Conservation (phyloP, 2,888 invertebrate species). For the Dichetophora obliterata region DNA sequence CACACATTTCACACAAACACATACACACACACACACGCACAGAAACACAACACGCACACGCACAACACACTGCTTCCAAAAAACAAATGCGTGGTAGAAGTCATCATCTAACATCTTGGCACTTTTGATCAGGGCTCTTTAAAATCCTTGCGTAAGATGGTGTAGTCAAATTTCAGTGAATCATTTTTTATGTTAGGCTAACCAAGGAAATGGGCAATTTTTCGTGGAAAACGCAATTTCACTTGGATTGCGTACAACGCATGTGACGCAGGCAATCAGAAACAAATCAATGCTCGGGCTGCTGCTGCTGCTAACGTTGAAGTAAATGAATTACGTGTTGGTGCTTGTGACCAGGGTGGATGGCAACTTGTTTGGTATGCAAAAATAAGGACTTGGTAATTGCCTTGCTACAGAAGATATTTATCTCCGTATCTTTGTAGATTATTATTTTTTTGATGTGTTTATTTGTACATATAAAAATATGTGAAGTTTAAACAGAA, state of each 20-base stretch:
- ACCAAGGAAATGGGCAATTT: constrained; percentile 21
- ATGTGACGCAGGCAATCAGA: not conserved
- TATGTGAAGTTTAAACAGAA: too few relatives aligned
- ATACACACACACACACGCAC: constrained; percentile 9
- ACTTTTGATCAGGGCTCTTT: not conserved
- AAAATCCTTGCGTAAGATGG: not conserved
- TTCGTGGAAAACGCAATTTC: constrained; percentile 46
- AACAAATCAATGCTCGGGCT: not conserved
- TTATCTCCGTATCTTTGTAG: too few relatives aligned
- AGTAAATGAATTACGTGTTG: not conserved
- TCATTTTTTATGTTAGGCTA: not conserved
- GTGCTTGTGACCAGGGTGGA: not conserved
- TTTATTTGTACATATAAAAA: too few relatives aligned
- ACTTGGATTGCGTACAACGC: constrained; percentile 45
- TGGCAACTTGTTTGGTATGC: constrained; percentile 23
- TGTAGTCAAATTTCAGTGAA: not conserved
- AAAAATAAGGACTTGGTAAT: constrained; percentile 50
- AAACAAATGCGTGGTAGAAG: not conserved
- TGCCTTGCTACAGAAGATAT: constrained; percentile 42
- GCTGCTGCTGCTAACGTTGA: not conserved
- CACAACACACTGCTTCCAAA: not conserved
- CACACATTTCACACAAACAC: not conserved
- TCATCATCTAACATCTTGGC: not conserved
- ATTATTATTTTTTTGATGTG: too few relatives aligned
- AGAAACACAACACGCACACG: not conserved